Percentiles rank a stretch among this genome's conserved stretches.
Conservation (phyloP, 2,797 vertebrate species). For the Geotria australis region DNA sequence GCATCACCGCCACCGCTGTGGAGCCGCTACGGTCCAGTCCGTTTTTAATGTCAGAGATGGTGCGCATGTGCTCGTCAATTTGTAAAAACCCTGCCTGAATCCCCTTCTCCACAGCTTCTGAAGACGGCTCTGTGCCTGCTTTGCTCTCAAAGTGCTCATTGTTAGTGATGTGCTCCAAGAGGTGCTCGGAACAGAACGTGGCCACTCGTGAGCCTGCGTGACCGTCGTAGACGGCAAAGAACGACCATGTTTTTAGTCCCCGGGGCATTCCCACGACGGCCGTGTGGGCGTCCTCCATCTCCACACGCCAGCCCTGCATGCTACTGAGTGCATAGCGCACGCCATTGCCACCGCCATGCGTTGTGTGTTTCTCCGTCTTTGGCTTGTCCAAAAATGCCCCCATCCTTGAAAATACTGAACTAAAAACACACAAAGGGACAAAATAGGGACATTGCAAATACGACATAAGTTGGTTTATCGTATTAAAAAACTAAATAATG, state of each 20-base stretch:
- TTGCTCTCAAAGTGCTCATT: constrained; percentile 53
- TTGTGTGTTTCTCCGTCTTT: constrained; percentile 93
- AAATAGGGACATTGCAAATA: background rate
- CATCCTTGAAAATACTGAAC: constrained; percentile 45
- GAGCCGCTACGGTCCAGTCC: constrained; percentile 97
- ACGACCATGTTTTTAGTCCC: constrained; percentile 75
- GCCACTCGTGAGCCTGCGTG: constrained; percentile 86
- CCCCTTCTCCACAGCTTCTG: constrained; percentile 59
- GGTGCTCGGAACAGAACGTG: constrained; percentile 80
- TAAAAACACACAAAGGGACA: constrained; percentile 7
- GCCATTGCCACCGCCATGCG: constrained; percentile 60
- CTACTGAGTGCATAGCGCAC: constrained; percentile 79
- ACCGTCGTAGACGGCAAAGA: constrained; percentile 89
- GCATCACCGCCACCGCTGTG: constrained; percentile 71
- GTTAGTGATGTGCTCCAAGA: constrained; percentile 71
- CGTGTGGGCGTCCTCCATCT: constrained; percentile 97
- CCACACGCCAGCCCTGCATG: constrained; percentile 98
- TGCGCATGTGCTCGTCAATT: constrained; percentile 95
- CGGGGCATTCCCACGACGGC: constrained; percentile 67
- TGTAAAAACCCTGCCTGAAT: constrained; percentile 83
- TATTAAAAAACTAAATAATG: too few relatives aligned
- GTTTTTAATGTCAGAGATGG: constrained; percentile 81
- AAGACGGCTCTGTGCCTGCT: constrained; percentile 23
- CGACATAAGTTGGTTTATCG: too few relatives aligned
- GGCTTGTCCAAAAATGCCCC: constrained; percentile 98